These are phyloP conservation scores for Drosophila tristis DNA, from an alignment of 1,140 invertebrate genomes.

Conservation along the genomic window DNA sequence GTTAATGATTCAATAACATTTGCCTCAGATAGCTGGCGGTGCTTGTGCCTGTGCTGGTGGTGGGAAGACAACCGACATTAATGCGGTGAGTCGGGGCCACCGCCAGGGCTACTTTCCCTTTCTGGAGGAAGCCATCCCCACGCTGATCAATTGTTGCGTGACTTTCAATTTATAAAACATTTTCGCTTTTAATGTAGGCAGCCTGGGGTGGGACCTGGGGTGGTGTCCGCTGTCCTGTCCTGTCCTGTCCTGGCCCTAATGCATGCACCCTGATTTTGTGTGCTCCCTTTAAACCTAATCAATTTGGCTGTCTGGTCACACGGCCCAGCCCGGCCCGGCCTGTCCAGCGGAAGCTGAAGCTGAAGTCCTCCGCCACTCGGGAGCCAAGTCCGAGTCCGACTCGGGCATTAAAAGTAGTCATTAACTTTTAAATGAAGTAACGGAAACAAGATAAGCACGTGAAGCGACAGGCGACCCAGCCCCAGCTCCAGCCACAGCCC, in stretches of 20 bases:
- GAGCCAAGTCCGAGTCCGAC: conserved; percentile 22
- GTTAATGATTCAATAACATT: conserved; percentile 83
- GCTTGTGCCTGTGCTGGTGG: conserved; percentile 14
- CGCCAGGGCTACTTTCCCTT: conserved; percentile 26
- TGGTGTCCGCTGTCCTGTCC: too few relatives aligned
- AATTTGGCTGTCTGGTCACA: conserved; percentile 77
- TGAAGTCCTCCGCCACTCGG: conserved; percentile 5
- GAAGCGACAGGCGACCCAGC: conserved; percentile 42
- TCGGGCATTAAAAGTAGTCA: conserved; percentile 76
- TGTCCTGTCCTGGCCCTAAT: conserved; percentile 40
- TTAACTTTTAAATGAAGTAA: conserved; percentile 82
- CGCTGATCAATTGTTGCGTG: conserved; percentile 74
- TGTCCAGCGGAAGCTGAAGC: conserved; percentile 34
- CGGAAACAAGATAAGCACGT: conserved; percentile 82
- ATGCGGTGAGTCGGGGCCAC: conserved; percentile 43
- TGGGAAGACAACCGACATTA: conserved; percentile 68
- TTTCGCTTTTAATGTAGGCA: conserved; percentile 47
- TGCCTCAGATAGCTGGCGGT: conserved; percentile 52
- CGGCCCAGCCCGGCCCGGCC: conserved; percentile 33
- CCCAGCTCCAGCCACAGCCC: neutral
- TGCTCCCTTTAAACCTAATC: conserved; percentile 66
- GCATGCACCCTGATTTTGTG: conserved; percentile 67
- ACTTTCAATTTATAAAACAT: conserved; percentile 75
- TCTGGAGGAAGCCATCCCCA: neutral
- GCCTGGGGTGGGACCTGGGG: conserved; percentile 1